Base-by-base conservation (phyloP, 2,797 vertebrate genomes). In the Linurgus olivaceus region DNA sequence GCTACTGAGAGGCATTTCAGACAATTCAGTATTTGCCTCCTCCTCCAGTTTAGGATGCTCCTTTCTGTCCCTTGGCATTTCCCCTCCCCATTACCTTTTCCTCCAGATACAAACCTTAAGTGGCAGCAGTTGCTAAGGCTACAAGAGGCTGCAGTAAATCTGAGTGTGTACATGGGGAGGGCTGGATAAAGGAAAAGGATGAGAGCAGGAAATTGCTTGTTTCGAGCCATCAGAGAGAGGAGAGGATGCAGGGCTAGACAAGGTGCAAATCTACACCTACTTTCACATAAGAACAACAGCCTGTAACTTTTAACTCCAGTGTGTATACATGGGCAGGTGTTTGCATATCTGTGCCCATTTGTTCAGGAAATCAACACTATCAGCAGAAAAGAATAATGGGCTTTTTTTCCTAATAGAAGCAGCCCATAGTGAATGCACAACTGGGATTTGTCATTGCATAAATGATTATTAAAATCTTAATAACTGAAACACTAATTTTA, bases 61-160 rank as follows among this genome's bases (percentile, higher is more conserved):
- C 50, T 84, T 77, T 84, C 65, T 33, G 29, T 62, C 44, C 47
- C 79, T 35, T 58, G 51, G 62, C 66, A 90, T 44, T 73, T 90
- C 44, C 47, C 26, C 35, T 62, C n/a, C 57, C 48, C 63, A 18
- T n/a, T 70, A 92, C 90, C 79, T 91, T 89, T 92, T 71, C 44
- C 65, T 90, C 17, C 13, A 66, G 31, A 74, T 7, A 66, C 67
- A 84, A 95, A 93, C 54, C 47, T 81, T 58, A 81, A 90, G 79
- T 31, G 58, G 82, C 82, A 92, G 92, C 88, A 95, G 94, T 95
- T 96, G 94, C 94, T 95, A 96, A 84, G 93, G 94, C 90, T 95
- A 92, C 95, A 80, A 70, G 76, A 86, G 54, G 66, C 88, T 95
- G 90, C 95, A 91, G 79, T 67, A 93, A 84, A 94, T 88, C 76